Percentiles rank a stretch among this genome's conserved stretches.
Conservation (phyloP, 2,113 vertebrate species). For the Scomber scombrus region DNA sequence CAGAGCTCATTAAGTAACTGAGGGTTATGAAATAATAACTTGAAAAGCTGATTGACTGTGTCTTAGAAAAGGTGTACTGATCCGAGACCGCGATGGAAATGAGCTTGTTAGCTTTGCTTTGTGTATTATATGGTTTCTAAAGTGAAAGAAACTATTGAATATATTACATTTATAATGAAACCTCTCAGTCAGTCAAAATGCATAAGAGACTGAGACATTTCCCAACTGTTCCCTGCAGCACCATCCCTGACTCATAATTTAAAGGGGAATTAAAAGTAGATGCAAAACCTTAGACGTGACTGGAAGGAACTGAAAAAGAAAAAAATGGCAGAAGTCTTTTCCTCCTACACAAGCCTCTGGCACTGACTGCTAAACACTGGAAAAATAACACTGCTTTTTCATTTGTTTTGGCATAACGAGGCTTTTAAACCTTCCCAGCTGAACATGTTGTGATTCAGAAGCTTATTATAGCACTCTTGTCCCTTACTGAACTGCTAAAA, state of each 20-base stretch:
- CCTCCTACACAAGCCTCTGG: neutral
- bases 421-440: neutral
- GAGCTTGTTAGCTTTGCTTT: slow-evolving; percentile 41
- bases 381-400: slow-evolving; percentile 15
- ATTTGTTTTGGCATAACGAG: slow-evolving; percentile 11
- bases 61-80: slow-evolving; percentile 52
- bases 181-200: slow-evolving; percentile 27
- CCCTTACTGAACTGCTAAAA: slow-evolving; percentile 22
- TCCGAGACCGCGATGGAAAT: slow-evolving; percentile 51
- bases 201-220: slow-evolving; percentile 4
- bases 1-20: slow-evolving; percentile 67
- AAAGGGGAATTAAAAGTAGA: neutral
- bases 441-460: neutral
- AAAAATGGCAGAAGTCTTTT: neutral
- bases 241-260: slow-evolving; percentile 9
- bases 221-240: neutral
- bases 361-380: neutral
- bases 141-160: slow-evolving; percentile 31
- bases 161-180: slow-evolving; percentile 29
- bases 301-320: neutral
- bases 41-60: slow-evolving; percentile 52
- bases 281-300: neutral
- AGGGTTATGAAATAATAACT: slow-evolving; percentile 67
- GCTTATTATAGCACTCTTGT: neutral
- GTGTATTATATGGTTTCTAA: slow-evolving; percentile 20